These are phyloP conservation scores for Brachionus sp. DNA, from an alignment of 1,140 invertebrate genomes.

Conservation along the genomic window DNA sequence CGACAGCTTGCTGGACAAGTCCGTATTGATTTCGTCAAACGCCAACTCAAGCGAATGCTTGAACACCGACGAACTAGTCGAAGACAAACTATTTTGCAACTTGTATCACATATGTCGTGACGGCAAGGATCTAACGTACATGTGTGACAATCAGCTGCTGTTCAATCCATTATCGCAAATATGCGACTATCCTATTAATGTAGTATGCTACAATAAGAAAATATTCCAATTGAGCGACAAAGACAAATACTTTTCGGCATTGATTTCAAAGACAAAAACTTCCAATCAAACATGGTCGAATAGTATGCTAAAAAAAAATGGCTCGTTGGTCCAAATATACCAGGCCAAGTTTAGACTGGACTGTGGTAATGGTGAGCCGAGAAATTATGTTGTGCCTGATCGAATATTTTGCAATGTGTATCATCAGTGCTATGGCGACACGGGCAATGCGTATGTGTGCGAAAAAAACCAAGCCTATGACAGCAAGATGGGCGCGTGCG, in stretches of 20 bases:
- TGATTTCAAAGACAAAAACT: neutral
- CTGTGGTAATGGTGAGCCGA: neutral
- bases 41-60: neutral
- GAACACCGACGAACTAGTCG: neutral
- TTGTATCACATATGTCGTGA: constrained; percentile 11
- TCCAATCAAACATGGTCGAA: neutral
- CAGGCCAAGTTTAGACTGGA: neutral
- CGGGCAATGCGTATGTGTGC: constrained; percentile 21
- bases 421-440: constrained; percentile 17
- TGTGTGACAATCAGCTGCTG: constrained; percentile 41
- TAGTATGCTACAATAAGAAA: constrained; percentile 20
- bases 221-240: neutral
- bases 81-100: constrained; percentile 33
- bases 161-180: constrained; percentile 40
- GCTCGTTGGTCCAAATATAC: neutral
- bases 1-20: neutral
- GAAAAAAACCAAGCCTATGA: constrained; percentile 1
- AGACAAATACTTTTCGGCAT: neutral
- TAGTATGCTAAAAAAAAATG: neutral
- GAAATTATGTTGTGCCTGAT: neutral
- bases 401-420: constrained; percentile 42
- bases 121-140: neutral
- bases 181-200: constrained; percentile 45
- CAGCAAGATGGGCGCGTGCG: neutral
- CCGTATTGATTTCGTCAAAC: neutral